Conservation (phyloP, 2,113 vertebrate genomes). For the Charina bottae region DNA sequence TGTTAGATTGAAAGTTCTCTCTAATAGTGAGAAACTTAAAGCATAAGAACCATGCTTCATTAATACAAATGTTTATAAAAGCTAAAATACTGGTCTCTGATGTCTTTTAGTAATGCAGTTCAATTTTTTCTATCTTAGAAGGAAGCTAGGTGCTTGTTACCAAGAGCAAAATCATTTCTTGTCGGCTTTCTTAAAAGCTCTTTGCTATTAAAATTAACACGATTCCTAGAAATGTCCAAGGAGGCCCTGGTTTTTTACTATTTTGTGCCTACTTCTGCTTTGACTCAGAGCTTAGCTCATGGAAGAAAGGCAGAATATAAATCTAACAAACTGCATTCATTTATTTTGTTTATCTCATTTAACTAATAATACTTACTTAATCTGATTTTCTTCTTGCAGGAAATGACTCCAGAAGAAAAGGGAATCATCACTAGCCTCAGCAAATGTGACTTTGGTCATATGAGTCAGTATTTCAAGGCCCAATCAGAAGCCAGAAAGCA, state of each 20-base stretch:
- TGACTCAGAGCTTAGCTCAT: neutral
- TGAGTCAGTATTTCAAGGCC: conserved; percentile 93
- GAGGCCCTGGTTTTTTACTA: neutral
- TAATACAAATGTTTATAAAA: neutral
- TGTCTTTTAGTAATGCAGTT: neutral
- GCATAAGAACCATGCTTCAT: neutral
- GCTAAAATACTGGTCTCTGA: neutral
- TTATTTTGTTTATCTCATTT: neutral
- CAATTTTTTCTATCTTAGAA: neutral
- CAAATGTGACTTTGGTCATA: conserved; percentile 93
- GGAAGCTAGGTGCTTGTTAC: neutral
- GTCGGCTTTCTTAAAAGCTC: neutral
- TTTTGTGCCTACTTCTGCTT: neutral
- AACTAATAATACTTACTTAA: neutral
- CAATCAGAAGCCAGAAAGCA: conserved; percentile 93
- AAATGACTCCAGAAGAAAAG: conserved; percentile 95
- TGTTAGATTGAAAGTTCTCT: neutral
- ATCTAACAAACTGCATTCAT: neutral
- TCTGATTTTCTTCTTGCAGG: conserved; percentile 73
- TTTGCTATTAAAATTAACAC: neutral
- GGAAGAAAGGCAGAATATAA: neutral
- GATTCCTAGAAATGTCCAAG: neutral
- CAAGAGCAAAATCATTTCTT: neutral
- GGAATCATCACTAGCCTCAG: conserved; percentile 86
- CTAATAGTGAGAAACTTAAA: neutral